phyloP scores from a whole-genome alignment of 2,888 invertebrate species.

The Cheilosia grossa region DNA sequence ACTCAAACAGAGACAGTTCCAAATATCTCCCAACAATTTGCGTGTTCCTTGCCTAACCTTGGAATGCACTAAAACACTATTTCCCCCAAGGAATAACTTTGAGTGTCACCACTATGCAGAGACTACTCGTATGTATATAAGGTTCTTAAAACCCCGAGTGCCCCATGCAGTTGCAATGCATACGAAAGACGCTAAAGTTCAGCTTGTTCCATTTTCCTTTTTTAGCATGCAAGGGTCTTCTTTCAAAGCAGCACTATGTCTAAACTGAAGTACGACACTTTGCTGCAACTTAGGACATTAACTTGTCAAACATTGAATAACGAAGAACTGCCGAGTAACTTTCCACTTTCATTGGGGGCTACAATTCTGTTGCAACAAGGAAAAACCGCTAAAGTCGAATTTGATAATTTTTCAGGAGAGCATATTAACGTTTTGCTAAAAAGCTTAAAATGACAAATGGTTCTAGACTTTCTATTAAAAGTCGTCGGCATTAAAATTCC shows the following conservation, averaged over 20 bases:
- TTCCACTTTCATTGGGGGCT: neutral
- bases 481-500: too few species aligned
- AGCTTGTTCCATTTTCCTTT: slow-evolving; percentile 1
- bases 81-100: neutral
- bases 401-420: too few species aligned
- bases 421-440: too few species aligned
- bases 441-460: too few species aligned
- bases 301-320: slow-evolving; percentile 10
- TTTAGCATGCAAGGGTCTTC: neutral
- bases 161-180: slow-evolving; percentile 7
- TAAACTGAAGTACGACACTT: slow-evolving; percentile 22
- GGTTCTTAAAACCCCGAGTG: slow-evolving; percentile 4
- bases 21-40: slow-evolving; percentile 2
- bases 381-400: too few species aligned
- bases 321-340: slow-evolving; percentile 1
- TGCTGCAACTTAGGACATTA: slow-evolving; percentile 12
- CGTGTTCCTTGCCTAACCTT: slow-evolving; percentile 16
- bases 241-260: neutral
- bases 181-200: neutral
- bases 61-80: neutral
- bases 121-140: neutral
- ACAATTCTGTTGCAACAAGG: too few species aligned
- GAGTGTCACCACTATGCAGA: slow-evolving; percentile 3
- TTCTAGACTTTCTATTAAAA: too few species aligned
- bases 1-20: slow-evolving; percentile 17